A percentile compares a stretch with the other conserved stretches of the same genome.
Evolutionary conservation across 2,888 invertebrate species (phyloP).

Genomic region (Melinopterus prodromus): DNA sequence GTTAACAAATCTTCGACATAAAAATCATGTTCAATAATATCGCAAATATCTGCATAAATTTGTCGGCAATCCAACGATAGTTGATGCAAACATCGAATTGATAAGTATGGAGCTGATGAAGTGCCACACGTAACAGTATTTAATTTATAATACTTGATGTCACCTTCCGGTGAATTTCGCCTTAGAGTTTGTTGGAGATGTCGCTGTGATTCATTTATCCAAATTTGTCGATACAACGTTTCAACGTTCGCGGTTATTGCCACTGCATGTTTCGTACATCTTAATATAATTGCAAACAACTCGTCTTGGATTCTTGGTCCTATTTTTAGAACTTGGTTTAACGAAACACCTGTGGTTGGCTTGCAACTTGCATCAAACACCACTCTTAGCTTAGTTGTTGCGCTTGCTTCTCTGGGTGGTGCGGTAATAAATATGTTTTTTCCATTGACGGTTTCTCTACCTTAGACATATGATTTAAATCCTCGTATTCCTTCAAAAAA

Average conservation of each 20-base stretch:
- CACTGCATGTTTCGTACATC: neutral
- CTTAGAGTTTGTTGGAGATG: neutral
- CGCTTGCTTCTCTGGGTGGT: neutral
- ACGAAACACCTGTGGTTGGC: too few species aligned
- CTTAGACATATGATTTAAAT: too few species aligned
- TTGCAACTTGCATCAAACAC: too few species aligned
- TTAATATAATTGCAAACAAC: neutral
- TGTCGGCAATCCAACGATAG: neutral
- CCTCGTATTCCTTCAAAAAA: neutral
- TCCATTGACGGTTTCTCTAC: too few species aligned
- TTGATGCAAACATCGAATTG: neutral
- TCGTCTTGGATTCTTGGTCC: constrained; percentile 6
- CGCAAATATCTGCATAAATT: neutral
- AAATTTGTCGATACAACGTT: constrained; percentile 10
- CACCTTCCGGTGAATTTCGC: neutral
- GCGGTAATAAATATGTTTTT: neutral
- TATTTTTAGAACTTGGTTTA: too few species aligned
- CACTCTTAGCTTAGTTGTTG: too few species aligned
- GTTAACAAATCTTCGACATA: constrained; percentile 5
- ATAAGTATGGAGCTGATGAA: neutral
- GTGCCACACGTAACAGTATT: too few species aligned
- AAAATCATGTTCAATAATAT: neutral
- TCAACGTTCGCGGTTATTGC: neutral
- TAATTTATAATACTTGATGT: neutral
- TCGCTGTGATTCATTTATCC: too few species aligned